These are phyloP conservation scores for Yoshiicerus persimilis DNA, from an alignment of 1,140 invertebrate genomes.

Conservation along the genomic window DNA sequence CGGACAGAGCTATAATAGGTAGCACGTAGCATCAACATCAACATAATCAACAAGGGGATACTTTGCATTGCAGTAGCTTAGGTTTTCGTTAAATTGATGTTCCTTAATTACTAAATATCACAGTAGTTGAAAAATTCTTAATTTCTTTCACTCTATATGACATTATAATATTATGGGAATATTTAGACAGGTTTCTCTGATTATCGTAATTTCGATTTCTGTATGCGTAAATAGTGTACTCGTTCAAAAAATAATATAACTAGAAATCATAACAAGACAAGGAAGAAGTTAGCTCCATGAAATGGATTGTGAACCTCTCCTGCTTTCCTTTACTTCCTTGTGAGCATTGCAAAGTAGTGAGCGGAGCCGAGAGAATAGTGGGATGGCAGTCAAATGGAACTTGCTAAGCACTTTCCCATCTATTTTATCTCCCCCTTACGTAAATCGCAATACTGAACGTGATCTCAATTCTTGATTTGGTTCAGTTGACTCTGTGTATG, in stretches of 20 bases:
- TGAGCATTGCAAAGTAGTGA: not conserved
- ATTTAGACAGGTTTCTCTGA: too few relatives aligned
- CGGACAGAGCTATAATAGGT: too few relatives aligned
- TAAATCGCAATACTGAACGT: constrained; percentile 42
- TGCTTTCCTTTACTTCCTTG: not conserved
- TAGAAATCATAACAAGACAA: not conserved
- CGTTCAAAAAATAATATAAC: not conserved
- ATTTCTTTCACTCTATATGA: too few relatives aligned
- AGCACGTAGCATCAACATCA: too few relatives aligned
- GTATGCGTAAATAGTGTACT: too few relatives aligned
- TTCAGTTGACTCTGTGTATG: not conserved
- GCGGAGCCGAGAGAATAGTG: not conserved
- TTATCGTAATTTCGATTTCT: too few relatives aligned
- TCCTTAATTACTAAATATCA: too few relatives aligned
- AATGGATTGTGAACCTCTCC: not conserved
- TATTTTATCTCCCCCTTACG: constrained; percentile 43
- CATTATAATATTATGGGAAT: too few relatives aligned
- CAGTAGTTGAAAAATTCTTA: too few relatives aligned
- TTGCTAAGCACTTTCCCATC: constrained; percentile 32
- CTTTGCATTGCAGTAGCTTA: too few relatives aligned
- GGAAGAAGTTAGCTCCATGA: not conserved
- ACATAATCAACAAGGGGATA: too few relatives aligned
- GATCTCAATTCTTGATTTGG: constrained; percentile 40
- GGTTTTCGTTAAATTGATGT: too few relatives aligned
- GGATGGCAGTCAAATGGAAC: not conserved